A percentile compares a stretch with the other conserved stretches of the same genome.
Evolutionary conservation across 2,888 invertebrate species (phyloP).

Genomic region (Dendrolimus pini): DNA sequence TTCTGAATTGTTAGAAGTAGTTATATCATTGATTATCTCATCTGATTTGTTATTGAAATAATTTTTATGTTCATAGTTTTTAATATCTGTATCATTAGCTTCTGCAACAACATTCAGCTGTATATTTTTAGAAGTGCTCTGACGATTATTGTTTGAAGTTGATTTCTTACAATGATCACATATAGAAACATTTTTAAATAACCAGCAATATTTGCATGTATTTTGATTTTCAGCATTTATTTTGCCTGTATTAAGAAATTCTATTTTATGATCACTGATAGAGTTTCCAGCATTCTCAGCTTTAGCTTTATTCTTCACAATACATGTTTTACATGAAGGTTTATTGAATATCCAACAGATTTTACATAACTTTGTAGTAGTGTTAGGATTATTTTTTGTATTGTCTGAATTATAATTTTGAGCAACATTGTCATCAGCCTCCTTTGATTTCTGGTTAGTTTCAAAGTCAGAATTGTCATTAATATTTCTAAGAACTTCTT

Average conservation of each 20-base stretch:
- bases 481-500: not conserved
- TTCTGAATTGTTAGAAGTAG: no score
- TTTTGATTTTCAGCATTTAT: conserved; percentile 1
- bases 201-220: conserved; percentile 36
- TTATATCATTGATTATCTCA: no score
- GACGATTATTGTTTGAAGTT: conserved; percentile 4
- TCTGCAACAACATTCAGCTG: no score
- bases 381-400: not conserved
- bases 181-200: conserved; percentile 26
- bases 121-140: no score
- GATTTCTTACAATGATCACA: conserved; percentile 35
- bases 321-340: conserved; percentile 20
- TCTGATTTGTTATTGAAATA: no score
- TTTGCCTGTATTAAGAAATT: not conserved
- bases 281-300: no score
- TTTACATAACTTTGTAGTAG: conserved; percentile 12
- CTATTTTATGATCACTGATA: no score
- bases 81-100: no score
- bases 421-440: not conserved
- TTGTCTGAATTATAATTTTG: not conserved
- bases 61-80: no score
- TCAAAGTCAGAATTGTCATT: not conserved
- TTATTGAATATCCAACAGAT: conserved; percentile 28
- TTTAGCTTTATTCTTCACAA: not conserved
- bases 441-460: not conserved